Percentiles rank a stretch among this genome's conserved stretches.
Evolutionary conservation across 2,888 invertebrate species (phyloP).

Genomic region (Drosophila demipolita): DNA sequence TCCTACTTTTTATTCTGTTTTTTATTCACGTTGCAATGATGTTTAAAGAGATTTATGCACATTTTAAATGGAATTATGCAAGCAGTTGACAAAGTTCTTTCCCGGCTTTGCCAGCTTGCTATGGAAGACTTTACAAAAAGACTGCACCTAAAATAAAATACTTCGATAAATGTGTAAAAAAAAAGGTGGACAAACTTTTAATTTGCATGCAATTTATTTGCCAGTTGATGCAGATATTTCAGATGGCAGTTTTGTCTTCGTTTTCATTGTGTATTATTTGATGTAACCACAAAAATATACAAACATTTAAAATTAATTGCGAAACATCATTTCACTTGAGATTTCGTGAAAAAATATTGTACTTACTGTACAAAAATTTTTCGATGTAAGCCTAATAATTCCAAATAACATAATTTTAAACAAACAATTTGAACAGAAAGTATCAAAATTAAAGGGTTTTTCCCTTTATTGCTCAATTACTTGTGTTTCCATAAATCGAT

Average conservation of each 20-base stretch:
- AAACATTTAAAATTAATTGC: not conserved
- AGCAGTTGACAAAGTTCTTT: slow-evolving; percentile 8
- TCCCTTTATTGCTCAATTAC: too few relatives aligned
- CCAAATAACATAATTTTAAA: not conserved
- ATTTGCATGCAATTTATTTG: slow-evolving; percentile 59
- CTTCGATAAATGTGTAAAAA: slow-evolving; percentile 44
- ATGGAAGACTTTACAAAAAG: not conserved
- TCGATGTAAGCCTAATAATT: not conserved
- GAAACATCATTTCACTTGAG: not conserved
- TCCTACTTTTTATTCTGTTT: not conserved
- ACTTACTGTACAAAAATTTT: not conserved
- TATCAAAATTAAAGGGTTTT: not conserved
- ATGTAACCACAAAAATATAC: not conserved
- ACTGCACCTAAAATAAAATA: slow-evolving; percentile 21
- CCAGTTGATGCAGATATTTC: slow-evolving; percentile 11
- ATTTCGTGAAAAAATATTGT: not conserved
- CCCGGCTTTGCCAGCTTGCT: not conserved
- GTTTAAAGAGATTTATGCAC: slow-evolving; percentile 50
- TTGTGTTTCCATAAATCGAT: not conserved
- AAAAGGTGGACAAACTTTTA: slow-evolving; percentile 42
- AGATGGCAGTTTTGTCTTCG: not conserved
- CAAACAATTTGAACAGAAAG: not conserved
- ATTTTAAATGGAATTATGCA: slow-evolving; percentile 60
- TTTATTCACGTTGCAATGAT: slow-evolving; percentile 21
- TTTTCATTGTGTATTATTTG: not conserved